phyloP scores from a whole-genome alignment of 2,888 invertebrate genomes.

The Noctuana brunneofusca region DNA sequence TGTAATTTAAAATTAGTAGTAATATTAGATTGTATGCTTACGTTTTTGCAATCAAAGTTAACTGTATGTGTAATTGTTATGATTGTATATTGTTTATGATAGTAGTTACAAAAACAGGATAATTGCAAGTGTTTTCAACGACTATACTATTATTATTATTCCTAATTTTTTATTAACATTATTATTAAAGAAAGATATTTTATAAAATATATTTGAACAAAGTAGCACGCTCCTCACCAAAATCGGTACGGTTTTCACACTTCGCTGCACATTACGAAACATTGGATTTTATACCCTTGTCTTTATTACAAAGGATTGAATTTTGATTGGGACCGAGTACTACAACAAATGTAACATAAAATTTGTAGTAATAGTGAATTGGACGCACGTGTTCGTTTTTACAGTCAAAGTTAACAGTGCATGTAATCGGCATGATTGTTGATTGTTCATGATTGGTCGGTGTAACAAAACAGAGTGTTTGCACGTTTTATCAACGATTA shows the following conservation, averaged over 20 bases:
- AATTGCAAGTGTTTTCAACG: too few relatives aligned
- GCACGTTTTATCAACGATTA: constrained; percentile 3
- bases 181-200: background rate
- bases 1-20: background rate
- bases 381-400: constrained; percentile 26
- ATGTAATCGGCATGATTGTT: constrained; percentile 25
- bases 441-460: constrained; percentile 3
- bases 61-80: background rate
- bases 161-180: background rate
- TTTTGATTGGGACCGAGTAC: background rate
- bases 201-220: background rate
- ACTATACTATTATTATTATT: too few relatives aligned
- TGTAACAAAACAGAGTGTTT: constrained; percentile 16
- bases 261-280: background rate
- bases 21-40: background rate
- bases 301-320: background rate
- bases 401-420: constrained; percentile 27
- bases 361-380: constrained; percentile 24
- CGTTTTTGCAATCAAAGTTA: background rate
- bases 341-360: constrained; percentile 15
- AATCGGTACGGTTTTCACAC: background rate
- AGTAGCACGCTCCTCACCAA: background rate
- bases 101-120: too few relatives aligned
- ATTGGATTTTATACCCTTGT: constrained; percentile 21
- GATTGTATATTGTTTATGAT: too few relatives aligned